Percentiles rank a stretch among this genome's conserved stretches.
These are phyloP conservation scores for Phoenicopterus ruber DNA, from an alignment of 2,113 vertebrate species.

Conservation along the genomic window DNA sequence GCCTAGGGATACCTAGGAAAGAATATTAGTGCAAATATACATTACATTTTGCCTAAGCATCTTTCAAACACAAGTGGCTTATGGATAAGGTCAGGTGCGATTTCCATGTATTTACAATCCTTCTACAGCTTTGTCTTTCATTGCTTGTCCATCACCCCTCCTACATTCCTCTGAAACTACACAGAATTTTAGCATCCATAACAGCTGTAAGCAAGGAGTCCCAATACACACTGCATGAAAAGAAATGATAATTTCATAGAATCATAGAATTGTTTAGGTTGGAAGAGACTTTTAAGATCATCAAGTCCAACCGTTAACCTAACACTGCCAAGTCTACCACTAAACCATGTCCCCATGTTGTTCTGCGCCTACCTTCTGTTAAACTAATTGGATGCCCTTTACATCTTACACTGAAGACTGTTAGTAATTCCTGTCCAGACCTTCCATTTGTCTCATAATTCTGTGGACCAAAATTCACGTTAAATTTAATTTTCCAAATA, in stretches of 20 bases:
- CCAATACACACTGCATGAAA: not conserved
- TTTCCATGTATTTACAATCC: too few relatives aligned
- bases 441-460: not conserved
- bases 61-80: not conserved
- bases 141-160: not conserved
- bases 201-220: not conserved
- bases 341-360: too few relatives aligned
- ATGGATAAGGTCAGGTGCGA: not conserved
- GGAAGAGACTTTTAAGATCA: too few relatives aligned
- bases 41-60: not conserved
- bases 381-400: not conserved
- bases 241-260: fast-evolving
- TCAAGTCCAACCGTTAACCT: too few relatives aligned
- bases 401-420: not conserved
- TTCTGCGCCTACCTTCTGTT: not conserved
- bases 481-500: not conserved
- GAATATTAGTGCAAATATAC: not conserved
- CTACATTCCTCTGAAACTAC: not conserved
- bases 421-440: not conserved
- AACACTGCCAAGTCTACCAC: too few relatives aligned
- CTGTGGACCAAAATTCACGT: not conserved
- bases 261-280: too few relatives aligned
- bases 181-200: not conserved
- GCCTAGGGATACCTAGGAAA: not conserved
- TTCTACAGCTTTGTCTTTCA: not conserved